phyloP scores from a whole-genome alignment of 2,888 invertebrate genomes.

The Andrena praecox region DNA sequence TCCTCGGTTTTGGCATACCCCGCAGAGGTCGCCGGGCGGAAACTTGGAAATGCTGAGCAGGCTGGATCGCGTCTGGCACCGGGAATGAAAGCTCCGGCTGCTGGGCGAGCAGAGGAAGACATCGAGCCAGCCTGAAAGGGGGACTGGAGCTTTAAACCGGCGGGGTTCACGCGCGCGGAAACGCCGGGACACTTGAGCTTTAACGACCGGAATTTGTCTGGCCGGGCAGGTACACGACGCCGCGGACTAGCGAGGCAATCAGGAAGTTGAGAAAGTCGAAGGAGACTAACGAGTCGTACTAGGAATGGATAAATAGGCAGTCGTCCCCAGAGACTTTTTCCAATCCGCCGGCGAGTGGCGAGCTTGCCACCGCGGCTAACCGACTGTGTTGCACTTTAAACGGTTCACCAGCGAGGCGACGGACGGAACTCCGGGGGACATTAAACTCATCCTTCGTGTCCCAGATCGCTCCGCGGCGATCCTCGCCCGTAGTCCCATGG shows the following conservation, averaged over 20 bases:
- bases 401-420: background rate
- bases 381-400: background rate
- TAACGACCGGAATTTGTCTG: conserved; percentile 67
- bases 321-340: conserved; percentile 44
- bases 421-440: background rate
- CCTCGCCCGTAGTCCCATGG: background rate
- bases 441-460: background rate
- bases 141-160: background rate
- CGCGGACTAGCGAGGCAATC: conserved; percentile 58
- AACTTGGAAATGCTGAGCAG: background rate
- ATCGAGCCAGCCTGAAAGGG: background rate
- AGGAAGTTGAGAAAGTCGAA: conserved; percentile 66
- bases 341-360: conserved; percentile 18
- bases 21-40: background rate
- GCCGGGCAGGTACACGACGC: conserved; percentile 59
- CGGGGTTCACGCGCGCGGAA: conserved; percentile 44
- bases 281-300: conserved; percentile 65
- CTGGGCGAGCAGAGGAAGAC: conserved; percentile 1
- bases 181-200: conserved; percentile 38
- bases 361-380: conserved; percentile 5
- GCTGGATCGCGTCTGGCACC: background rate
- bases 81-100: conserved; percentile 11
- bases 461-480: background rate
- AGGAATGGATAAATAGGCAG: conserved; percentile 55
- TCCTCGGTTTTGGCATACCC: background rate